phyloP scores from a whole-genome alignment of 2,797 vertebrate species.

The Clarias pachynema region DNA sequence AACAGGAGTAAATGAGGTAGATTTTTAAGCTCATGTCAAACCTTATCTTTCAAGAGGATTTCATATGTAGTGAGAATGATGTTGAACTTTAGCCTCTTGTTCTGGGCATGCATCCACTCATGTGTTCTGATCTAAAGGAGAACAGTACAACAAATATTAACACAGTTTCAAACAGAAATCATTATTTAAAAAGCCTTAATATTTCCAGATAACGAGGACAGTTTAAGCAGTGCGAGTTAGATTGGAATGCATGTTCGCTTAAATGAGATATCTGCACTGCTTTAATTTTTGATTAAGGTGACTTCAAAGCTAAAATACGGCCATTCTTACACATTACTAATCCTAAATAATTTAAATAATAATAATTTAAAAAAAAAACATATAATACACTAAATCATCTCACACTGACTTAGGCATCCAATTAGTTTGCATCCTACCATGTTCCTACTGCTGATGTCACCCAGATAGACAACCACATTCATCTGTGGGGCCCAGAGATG shows the following conservation, averaged over 20 bases:
- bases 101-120: slow-evolving; percentile 97
- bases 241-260: neutral
- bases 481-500: slow-evolving; percentile 92
- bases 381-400: neutral
- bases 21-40: slow-evolving; percentile 58
- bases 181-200: neutral
- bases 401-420: neutral
- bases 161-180: neutral
- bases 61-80: slow-evolving; percentile 96
- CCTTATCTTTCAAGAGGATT: slow-evolving; percentile 98
- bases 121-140: slow-evolving; percentile 89
- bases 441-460: slow-evolving; percentile 95
- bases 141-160: slow-evolving; percentile 21
- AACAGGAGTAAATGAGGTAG: neutral
- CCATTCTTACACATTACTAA: neutral
- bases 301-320: neutral
- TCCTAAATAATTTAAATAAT: no score
- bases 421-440: slow-evolving; percentile 79
- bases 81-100: slow-evolving; percentile 94
- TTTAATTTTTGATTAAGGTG: neutral
- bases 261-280: neutral
- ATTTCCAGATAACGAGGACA: neutral
- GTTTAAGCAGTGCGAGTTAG: neutral
- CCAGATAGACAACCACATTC: slow-evolving; percentile 96
- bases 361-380: neutral